These are phyloP conservation scores for Drosophila sechellia DNA, from an alignment of 1,140 invertebrate species.

Conservation along the genomic window DNA sequence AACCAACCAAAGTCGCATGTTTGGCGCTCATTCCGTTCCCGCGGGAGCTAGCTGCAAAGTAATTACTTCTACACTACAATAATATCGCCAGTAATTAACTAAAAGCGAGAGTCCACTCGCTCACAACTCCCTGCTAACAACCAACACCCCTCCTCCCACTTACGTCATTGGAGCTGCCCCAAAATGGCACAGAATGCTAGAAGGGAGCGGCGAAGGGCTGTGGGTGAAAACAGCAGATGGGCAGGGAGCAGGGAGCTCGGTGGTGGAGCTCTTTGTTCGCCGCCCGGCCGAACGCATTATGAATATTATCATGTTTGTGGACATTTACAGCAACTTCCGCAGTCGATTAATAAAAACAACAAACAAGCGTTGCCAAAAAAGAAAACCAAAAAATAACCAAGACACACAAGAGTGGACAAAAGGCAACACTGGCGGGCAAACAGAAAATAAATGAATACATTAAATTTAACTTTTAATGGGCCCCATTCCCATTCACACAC, in stretches of 20 bases:
- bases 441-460: constrained; percentile 65
- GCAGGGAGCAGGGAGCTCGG: constrained; percentile 1
- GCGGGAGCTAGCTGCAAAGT: constrained; percentile 26
- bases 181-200: no score
- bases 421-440: constrained; percentile 12
- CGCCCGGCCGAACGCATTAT: constrained; percentile 39
- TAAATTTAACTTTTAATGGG: constrained; percentile 63
- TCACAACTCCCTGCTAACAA: background rate
- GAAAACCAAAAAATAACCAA: constrained; percentile 15
- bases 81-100: constrained; percentile 52
- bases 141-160: constrained; percentile 6
- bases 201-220: no score
- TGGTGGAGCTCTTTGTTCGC: no score
- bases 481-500: background rate
- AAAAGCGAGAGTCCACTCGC: constrained; percentile 22
- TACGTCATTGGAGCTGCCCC: constrained; percentile 32
- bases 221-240: background rate
- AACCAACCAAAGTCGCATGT: constrained; percentile 45
- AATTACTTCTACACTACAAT: constrained; percentile 67
- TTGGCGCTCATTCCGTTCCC: constrained; percentile 31
- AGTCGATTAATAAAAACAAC: constrained; percentile 74
- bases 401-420: constrained; percentile 30
- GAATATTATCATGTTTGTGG: constrained; percentile 78
- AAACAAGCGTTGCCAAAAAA: constrained; percentile 32
- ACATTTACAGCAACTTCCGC: constrained; percentile 80